phyloP scores from a whole-genome alignment of 1,140 invertebrate genomes.

The Kradibia gibbosae region DNA sequence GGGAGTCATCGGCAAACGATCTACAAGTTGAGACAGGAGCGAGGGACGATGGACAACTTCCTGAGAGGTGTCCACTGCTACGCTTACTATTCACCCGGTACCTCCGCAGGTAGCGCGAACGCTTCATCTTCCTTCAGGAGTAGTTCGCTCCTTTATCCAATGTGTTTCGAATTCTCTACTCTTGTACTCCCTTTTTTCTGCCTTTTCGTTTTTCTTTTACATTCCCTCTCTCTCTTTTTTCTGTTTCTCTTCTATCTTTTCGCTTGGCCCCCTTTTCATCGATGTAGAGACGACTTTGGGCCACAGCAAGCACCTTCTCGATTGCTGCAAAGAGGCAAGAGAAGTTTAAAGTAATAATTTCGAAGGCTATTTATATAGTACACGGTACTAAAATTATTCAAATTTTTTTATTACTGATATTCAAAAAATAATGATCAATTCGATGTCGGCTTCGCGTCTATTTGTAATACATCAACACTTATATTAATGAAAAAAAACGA shows the following conservation, averaged over 20 bases:
- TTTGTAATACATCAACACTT: slow-evolving; percentile 4
- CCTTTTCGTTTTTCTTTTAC: slow-evolving; percentile 50
- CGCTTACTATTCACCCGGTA: not conserved
- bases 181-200: slow-evolving; percentile 26
- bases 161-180: slow-evolving; percentile 55
- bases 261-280: not conserved
- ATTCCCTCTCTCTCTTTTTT: not conserved
- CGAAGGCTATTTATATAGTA: not conserved
- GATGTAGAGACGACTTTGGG: not conserved
- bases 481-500: not conserved
- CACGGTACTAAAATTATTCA: not conserved
- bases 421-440: not conserved
- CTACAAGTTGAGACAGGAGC: slow-evolving; percentile 26
- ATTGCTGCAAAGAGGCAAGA: not conserved
- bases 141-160: slow-evolving; percentile 54
- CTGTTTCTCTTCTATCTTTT: not conserved
- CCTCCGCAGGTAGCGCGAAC: slow-evolving; percentile 11
- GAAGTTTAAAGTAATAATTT: not conserved
- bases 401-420: not conserved
- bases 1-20: slow-evolving; percentile 22
- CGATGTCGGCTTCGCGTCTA: not conserved
- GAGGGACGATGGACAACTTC: slow-evolving; percentile 35
- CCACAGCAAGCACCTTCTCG: no score
- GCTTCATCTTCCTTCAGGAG: slow-evolving; percentile 4
- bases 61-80: slow-evolving; percentile 17